Percentiles rank a stretch among this genome's conserved stretches.
Conservation (phyloP, 2,888 invertebrate species). For the Erebia epiphron region DNA sequence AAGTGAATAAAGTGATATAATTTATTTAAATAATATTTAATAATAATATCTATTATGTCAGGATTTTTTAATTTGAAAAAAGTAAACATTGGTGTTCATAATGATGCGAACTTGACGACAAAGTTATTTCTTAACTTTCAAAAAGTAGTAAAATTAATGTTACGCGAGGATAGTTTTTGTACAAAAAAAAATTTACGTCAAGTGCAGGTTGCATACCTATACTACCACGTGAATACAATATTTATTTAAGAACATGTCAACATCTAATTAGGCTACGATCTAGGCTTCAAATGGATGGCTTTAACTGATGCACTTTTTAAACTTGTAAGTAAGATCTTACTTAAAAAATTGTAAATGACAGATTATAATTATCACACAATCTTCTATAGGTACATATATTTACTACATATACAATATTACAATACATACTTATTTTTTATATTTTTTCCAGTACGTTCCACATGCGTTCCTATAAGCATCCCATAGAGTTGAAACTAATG, state of each 20-base stretch:
- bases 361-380: no score
- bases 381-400: no score
- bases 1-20: no score
- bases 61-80: neutral
- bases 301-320: no score
- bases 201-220: neutral
- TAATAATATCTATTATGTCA: neutral
- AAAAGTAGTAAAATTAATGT: slow-evolving; percentile 1
- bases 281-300: no score
- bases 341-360: neutral
- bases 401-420: no score
- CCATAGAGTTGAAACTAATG: no score
- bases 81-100: neutral
- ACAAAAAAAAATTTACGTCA: slow-evolving; percentile 4
- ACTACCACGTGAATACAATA: neutral
- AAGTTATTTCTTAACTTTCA: neutral
- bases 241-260: neutral
- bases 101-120: neutral
- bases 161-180: neutral
- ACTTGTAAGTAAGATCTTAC: neutral
- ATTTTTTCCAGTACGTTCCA: no score
- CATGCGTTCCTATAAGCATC: no score
- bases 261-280: no score
- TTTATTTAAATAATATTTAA: no score
- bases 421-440: no score